A percentile compares a stretch with the other conserved stretches of the same genome.
These are phyloP conservation scores for Nephotettix cincticeps DNA, from an alignment of 1,140 invertebrate species.

Conservation along the genomic window DNA sequence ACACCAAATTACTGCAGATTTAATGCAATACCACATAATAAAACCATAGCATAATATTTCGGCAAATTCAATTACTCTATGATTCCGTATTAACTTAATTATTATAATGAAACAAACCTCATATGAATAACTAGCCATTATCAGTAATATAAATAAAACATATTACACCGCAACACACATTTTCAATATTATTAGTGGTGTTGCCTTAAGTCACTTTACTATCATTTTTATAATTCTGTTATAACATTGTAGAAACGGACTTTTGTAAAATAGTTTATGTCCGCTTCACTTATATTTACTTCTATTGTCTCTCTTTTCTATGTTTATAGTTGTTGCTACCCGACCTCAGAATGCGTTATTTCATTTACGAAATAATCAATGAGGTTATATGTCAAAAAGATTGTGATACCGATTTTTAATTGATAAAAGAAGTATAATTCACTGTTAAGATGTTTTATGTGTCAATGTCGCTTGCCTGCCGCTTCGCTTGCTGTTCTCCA, in stretches of 20 bases:
- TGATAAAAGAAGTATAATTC: constrained; percentile 32
- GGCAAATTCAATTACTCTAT: no score
- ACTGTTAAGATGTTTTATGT: constrained; percentile 23
- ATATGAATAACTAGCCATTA: no score
- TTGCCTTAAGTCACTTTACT: background rate
- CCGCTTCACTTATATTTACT: background rate
- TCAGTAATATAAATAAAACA: no score
- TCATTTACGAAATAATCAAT: constrained; percentile 27
- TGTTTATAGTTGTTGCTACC: constrained; percentile 25
- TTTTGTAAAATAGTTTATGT: constrained; percentile 24
- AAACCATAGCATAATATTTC: no score
- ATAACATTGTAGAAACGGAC: background rate
- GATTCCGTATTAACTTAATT: no score
- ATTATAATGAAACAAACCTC: no score
- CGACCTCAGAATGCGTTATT: constrained; percentile 16
- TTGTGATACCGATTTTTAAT: constrained; percentile 39
- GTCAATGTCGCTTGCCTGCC: constrained; percentile 18
- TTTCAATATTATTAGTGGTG: background rate
- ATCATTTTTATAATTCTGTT: background rate
- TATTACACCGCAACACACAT: no score
- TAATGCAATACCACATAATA: background rate
- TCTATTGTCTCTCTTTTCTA: constrained; percentile 25
- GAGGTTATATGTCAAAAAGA: constrained; percentile 38
- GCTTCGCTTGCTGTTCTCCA: constrained; percentile 6
- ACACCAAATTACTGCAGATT: background rate